Percentiles rank a stretch among this genome's conserved stretches.
These are phyloP conservation scores for Aphelocoma coerulescens DNA, from an alignment of 2,113 vertebrate genomes.

Conservation along the genomic window DNA sequence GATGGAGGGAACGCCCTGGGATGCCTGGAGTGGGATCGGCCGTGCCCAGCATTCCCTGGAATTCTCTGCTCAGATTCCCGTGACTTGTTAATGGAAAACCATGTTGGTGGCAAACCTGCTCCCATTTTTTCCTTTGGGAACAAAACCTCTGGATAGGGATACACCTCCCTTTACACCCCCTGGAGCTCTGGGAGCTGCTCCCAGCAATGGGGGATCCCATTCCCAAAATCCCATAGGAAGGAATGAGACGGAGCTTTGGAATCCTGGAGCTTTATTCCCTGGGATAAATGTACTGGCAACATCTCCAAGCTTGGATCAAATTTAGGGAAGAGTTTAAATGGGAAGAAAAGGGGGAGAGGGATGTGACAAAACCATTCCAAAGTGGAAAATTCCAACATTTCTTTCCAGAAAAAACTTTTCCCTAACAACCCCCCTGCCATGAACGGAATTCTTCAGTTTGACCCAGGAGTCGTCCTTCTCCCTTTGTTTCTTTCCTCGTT, in stretches of 20 bases:
- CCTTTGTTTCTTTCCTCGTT: not conserved
- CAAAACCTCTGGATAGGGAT: not conserved
- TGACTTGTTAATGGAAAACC: not conserved
- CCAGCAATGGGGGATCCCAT: fast-evolving
- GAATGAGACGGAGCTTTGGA: fast-evolving
- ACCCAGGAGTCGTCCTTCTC: fast-evolving
- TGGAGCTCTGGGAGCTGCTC: not conserved
- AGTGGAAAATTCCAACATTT: not conserved
- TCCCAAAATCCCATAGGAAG: not conserved
- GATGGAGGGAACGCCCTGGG: not conserved
- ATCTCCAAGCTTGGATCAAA: fast-evolving
- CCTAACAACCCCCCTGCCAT: not conserved
- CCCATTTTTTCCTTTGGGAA: not conserved
- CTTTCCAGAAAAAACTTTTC: not conserved
- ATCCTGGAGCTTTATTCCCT: not conserved
- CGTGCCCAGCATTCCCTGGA: fast-evolving
- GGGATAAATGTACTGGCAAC: not conserved
- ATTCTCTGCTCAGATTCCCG: not conserved
- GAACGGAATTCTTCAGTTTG: fast-evolving
- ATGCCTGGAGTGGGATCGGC: fast-evolving
- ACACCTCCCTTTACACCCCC: fast-evolving
- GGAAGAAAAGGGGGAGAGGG: not conserved
- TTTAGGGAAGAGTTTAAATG: not conserved
- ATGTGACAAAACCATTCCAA: not conserved
- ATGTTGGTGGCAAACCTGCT: fast-evolving